Percentiles rank a stretch among this genome's conserved stretches.
Evolutionary conservation across 2,113 vertebrate genomes (phyloP).

Genomic region (Grammomys surdaster): DNA sequence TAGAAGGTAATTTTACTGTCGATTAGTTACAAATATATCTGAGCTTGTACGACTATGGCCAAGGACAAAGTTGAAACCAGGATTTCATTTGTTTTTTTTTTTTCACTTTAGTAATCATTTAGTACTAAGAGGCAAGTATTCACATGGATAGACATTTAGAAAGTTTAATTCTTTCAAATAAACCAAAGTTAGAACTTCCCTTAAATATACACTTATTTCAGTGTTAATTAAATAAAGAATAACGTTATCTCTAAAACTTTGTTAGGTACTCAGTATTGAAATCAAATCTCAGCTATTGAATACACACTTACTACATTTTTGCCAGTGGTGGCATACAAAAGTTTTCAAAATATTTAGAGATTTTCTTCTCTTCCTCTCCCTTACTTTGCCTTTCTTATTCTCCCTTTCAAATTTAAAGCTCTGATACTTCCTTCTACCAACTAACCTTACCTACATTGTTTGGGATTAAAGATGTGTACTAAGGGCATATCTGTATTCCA

Average conservation of each 20-base stretch:
- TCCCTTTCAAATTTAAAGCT: background rate
- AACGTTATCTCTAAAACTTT: background rate
- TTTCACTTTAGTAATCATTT: conserved; percentile 21
- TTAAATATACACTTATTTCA: background rate
- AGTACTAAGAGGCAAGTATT: background rate
- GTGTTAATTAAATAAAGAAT: background rate
- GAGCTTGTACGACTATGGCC: conserved; percentile 62
- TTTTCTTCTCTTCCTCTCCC: background rate
- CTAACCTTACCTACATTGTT: too few species aligned
- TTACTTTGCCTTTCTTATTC: background rate
- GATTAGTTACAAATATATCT: conserved; percentile 73
- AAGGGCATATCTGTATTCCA: too few species aligned
- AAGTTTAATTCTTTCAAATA: background rate
- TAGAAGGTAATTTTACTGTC: conserved; percentile 78
- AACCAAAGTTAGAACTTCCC: background rate
- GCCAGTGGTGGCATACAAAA: background rate
- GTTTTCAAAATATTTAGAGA: background rate
- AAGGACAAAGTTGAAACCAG: conserved; percentile 27
- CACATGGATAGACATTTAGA: background rate
- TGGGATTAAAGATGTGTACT: too few species aligned
- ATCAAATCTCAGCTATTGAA: background rate
- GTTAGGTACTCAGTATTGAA: background rate
- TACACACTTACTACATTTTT: background rate
- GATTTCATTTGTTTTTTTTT: background rate
- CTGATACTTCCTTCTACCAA: background rate